Percentiles rank a stretch among this genome's conserved stretches.
Conservation (phyloP, 2,888 invertebrate genomes). For the Anagyrus pseudococci region DNA sequence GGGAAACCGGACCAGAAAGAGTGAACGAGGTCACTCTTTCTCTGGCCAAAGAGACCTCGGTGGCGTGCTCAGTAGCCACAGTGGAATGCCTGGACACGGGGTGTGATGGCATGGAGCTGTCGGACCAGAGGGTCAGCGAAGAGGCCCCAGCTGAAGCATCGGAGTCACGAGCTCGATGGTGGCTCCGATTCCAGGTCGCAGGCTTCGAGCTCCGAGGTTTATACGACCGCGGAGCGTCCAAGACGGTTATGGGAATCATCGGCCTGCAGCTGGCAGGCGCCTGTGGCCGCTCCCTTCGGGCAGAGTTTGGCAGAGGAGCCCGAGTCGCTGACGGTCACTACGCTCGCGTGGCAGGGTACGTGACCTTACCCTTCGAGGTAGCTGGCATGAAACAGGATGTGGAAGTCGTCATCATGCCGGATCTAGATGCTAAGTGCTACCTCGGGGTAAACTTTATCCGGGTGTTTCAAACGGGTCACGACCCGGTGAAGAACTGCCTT, state of each 20-base stretch:
- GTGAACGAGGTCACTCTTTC: too few relatives aligned
- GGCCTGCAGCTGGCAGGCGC: background rate
- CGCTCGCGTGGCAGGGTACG: background rate
- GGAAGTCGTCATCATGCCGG: background rate
- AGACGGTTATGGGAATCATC: background rate
- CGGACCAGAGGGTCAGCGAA: too few relatives aligned
- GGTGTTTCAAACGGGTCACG: background rate
- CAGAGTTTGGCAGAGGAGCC: background rate
- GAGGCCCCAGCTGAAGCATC: too few relatives aligned
- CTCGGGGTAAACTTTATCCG: background rate
- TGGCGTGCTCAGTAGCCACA: too few relatives aligned
- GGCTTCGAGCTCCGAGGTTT: background rate
- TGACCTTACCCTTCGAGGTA: background rate
- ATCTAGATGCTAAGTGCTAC: conserved; percentile 2
- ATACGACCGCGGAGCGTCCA: background rate
- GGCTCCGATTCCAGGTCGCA: background rate
- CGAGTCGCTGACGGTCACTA: background rate
- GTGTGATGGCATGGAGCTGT: too few relatives aligned
- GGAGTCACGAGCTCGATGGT: too few relatives aligned
- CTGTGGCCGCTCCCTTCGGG: too few relatives aligned
- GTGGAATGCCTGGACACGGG: too few relatives aligned
- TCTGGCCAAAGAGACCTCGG: too few relatives aligned
- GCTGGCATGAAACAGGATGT: background rate
- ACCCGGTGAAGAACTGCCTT: background rate
- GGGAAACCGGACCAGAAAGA: too few relatives aligned